Percentiles rank a stretch among this genome's conserved stretches.
Evolutionary conservation across 2,797 vertebrate species (phyloP).

Genomic region (Microctenopoma lineatum): DNA sequence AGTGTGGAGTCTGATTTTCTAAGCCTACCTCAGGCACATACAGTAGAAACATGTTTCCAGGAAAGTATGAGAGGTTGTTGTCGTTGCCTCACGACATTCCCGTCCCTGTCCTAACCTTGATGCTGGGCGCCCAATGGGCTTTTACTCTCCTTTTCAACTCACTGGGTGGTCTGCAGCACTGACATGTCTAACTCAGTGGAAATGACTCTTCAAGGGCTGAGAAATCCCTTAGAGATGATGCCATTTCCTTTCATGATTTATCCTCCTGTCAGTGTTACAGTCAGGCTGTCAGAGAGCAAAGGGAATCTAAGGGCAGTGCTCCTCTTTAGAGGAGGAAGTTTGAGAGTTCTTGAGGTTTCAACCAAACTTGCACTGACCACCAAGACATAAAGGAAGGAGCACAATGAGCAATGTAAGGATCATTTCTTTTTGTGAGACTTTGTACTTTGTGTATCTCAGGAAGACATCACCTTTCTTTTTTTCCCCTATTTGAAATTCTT

Average conservation of each 20-base stretch:
- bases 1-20: slow-evolving; percentile 31
- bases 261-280: slow-evolving; percentile 53
- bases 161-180: slow-evolving; percentile 49
- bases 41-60: slow-evolving; percentile 24
- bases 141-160: slow-evolving; percentile 67
- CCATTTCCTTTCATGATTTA: slow-evolving; percentile 60
- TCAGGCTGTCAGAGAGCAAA: slow-evolving; percentile 50
- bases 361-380: slow-evolving; percentile 36
- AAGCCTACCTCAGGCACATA: slow-evolving; percentile 26
- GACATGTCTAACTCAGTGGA: slow-evolving; percentile 66
- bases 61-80: slow-evolving; percentile 22
- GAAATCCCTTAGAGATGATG: slow-evolving; percentile 54
- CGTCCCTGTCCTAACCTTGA: slow-evolving; percentile 42
- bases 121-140: slow-evolving; percentile 38
- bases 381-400: slow-evolving; percentile 16
- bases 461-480: background rate
- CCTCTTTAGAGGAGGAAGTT: slow-evolving; percentile 61
- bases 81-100: slow-evolving; percentile 28
- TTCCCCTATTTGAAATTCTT: background rate
- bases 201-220: slow-evolving; percentile 66
- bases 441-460: background rate
- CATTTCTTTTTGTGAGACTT: slow-evolving; percentile 8
- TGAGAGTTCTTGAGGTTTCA: slow-evolving; percentile 32
- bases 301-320: slow-evolving; percentile 26
- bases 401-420: background rate